Percentiles rank a stretch among this genome's conserved stretches.
Conservation (phyloP, 2,113 vertebrate genomes). For the Scatophagus argus region DNA sequence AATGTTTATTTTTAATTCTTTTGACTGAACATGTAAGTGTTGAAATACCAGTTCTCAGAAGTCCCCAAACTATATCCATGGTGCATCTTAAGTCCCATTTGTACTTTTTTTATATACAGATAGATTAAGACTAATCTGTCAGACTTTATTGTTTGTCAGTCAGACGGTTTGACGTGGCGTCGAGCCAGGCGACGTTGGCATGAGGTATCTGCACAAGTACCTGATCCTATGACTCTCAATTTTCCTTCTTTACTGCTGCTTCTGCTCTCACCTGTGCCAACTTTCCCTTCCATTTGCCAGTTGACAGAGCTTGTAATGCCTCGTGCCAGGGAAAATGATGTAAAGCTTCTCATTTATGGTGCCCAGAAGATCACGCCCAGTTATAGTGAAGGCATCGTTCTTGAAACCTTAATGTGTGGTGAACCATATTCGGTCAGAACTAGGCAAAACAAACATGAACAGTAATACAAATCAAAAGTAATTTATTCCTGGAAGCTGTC, state of each 20-base stretch:
- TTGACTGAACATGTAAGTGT: constrained; percentile 22
- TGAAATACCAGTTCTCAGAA: constrained; percentile 1
- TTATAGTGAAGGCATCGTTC: constrained; percentile 44
- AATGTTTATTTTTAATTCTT: constrained; percentile 50
- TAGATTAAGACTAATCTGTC: not conserved
- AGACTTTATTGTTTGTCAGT: constrained; percentile 27
- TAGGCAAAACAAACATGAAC: constrained; percentile 23
- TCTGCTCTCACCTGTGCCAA: constrained; percentile 54
- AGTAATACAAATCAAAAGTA: constrained; percentile 34
- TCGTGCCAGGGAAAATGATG: constrained; percentile 72
- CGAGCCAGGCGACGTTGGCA: constrained; percentile 34
- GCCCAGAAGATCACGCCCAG: constrained; percentile 66
- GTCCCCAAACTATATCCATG: not conserved
- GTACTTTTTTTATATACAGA: not conserved
- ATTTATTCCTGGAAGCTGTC: constrained; percentile 30
- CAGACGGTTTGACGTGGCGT: constrained; percentile 21
- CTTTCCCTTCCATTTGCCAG: constrained; percentile 66
- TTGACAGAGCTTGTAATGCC: constrained; percentile 59
- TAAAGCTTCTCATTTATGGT: constrained; percentile 71
- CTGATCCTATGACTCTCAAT: constrained; percentile 43
- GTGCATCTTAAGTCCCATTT: not conserved
- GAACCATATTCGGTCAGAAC: constrained; percentile 26
- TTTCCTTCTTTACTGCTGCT: constrained; percentile 51
- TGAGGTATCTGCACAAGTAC: constrained; percentile 55
- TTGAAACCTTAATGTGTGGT: constrained; percentile 40